Conservation (phyloP, 2,113 vertebrate species). For the Sialia sialis region DNA sequence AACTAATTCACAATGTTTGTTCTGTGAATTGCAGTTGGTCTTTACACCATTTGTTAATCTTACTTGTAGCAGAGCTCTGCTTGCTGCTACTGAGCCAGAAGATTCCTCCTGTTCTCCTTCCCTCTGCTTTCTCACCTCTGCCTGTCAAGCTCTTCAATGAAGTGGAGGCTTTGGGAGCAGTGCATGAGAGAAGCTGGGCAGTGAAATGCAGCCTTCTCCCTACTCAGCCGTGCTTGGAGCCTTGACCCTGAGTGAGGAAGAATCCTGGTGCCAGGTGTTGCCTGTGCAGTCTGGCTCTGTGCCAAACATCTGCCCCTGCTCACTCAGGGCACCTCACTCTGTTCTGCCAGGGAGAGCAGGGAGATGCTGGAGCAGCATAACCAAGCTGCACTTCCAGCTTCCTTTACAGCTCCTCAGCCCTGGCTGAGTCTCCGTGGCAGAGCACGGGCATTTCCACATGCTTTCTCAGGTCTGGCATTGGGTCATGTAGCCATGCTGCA, state of each 20-base stretch:
- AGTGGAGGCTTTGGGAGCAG: background rate
- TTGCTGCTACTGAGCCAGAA: background rate
- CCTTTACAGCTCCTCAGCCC: background rate
- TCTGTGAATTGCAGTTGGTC: background rate
- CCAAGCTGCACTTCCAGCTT: background rate
- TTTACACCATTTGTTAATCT: background rate
- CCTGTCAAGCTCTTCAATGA: background rate
- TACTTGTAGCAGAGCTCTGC: background rate
- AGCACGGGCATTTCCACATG: accelerated
- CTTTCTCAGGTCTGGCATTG: accelerated
- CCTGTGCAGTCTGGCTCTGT: background rate
- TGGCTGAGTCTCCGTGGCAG: accelerated
- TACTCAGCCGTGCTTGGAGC: background rate
- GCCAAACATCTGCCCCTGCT: background rate
- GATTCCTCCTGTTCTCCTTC: background rate
- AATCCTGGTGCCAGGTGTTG: too few species aligned
- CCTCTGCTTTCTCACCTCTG: background rate
- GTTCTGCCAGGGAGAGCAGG: too few species aligned
- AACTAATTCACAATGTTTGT: background rate
- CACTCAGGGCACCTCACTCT: background rate
- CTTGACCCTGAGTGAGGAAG: background rate
- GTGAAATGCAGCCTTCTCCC: background rate
- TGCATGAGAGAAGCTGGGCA: background rate
- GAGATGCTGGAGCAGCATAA: background rate
- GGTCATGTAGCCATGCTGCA: accelerated